Percentiles rank a stretch among this genome's conserved stretches.
These are phyloP conservation scores for Drosophila melanogaster DNA, from an alignment of 1,140 invertebrate genomes.

Conservation along the genomic window DNA sequence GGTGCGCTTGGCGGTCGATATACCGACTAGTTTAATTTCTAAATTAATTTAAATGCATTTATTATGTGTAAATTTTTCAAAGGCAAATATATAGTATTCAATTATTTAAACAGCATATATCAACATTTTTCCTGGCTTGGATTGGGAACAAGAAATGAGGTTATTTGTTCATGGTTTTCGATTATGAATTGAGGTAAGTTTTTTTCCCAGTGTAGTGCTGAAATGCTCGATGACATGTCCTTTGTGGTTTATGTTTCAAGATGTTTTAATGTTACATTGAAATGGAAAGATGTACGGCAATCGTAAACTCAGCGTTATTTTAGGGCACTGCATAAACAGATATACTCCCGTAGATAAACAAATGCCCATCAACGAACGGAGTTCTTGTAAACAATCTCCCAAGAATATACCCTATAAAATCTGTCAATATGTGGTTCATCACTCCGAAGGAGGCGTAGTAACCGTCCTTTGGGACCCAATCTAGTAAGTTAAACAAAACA, in stretches of 20 bases:
- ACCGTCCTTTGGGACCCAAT: constrained; percentile 47
- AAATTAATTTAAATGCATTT: constrained; percentile 80
- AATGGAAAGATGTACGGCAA: background rate
- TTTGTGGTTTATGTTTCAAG: background rate
- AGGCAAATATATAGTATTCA: constrained; percentile 78
- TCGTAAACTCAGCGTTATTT: constrained; percentile 18
- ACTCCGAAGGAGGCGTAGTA: constrained; percentile 7
- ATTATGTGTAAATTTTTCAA: constrained; percentile 74
- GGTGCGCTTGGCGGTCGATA: constrained; percentile 66
- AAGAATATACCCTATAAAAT: constrained; percentile 5
- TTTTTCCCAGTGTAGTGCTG: too few relatives aligned
- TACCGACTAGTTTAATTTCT: constrained; percentile 78
- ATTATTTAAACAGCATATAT: constrained; percentile 68
- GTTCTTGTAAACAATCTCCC: constrained; percentile 34
- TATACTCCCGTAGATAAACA: constrained; percentile 59
- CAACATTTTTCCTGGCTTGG: background rate
- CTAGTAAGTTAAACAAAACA: constrained; percentile 41
- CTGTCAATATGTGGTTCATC: constrained; percentile 31
- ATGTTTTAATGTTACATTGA: background rate
- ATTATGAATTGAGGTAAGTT: too few relatives aligned
- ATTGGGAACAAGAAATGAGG: too few relatives aligned
- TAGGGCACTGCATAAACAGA: constrained; percentile 53
- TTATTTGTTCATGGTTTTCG: too few relatives aligned
- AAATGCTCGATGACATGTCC: background rate
- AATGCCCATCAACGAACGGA: constrained; percentile 13